Base-by-base conservation (phyloP, 2,888 invertebrate genomes). In the Ceraclea dissimilis region DNA sequence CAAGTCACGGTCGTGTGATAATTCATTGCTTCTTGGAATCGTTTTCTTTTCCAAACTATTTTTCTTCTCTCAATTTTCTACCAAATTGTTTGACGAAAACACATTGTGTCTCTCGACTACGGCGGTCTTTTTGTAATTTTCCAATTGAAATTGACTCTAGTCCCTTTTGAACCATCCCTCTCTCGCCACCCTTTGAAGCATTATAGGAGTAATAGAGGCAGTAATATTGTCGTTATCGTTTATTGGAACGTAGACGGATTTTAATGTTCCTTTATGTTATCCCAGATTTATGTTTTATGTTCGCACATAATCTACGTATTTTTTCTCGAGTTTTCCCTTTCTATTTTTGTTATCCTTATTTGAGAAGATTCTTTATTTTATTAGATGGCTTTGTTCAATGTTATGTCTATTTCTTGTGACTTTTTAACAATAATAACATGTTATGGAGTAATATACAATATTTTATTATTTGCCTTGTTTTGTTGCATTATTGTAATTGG, bases 1-100 rank as follows among this genome's bases (percentile, higher is more conserved):
- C 55, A 57, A 61, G 61, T 61, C 61, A 61, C 61, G 61, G 56
- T 53, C 61, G 57, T 52, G 61, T 56, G 59, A 61, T 61, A 61
- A 59, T 59, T 61, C 61, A 61, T 61, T 56, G 59, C 59, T 56
- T 59, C 58, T 58, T 59, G 48, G 52, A 57, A 57, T 59, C 61
- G 61, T 57, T 59, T 54, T 59, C 60, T 54, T 59, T 56, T 50
- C 56, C 52, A 56, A 59, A 61, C 58, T 61, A 53, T 59, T 61
- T 61, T 61, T 58, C 60, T 61, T 57, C 58, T 56, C 60, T 59
- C 60, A 59, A 61, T 61, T 61, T 58, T 60, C 57, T 57, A 56
- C 51, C 60, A 59, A 59, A 61, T 56, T 57, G 58, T 58, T 59
- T 50, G 54, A 54, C 54, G 57, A 54, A 58, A 60, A 60, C 58